phyloP scores from a whole-genome alignment of 2,113 vertebrate species.

The Gorilla gorilla region DNA sequence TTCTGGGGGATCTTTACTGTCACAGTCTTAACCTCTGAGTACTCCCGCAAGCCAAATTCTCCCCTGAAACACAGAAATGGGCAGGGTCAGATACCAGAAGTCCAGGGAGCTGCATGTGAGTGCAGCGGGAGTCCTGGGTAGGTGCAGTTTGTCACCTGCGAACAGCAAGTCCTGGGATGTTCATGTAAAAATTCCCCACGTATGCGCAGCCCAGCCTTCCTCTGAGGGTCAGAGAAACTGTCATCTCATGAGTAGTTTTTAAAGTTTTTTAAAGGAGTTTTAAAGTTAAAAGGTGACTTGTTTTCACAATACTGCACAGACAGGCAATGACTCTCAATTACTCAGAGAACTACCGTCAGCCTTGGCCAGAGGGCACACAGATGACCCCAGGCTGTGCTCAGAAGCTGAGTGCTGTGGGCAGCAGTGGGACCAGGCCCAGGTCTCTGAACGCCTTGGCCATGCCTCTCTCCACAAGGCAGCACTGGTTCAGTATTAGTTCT shows the following conservation, averaged over 20 bases:
- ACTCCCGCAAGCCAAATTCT: conserved; percentile 95
- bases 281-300: background rate
- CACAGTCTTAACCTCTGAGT: conserved; percentile 98
- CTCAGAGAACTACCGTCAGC: background rate
- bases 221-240: background rate
- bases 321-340: background rate
- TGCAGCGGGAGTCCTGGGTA: fast-evolving
- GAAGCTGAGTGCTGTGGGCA: fast-evolving
- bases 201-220: background rate
- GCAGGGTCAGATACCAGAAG: background rate
- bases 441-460: fast-evolving
- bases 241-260: background rate
- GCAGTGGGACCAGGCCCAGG: background rate
- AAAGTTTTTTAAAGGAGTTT: background rate
- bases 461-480: background rate
- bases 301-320: background rate
- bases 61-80: conserved; percentile 88
- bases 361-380: background rate
- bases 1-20: conserved; percentile 96
- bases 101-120: background rate
- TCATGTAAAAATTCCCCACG: background rate
- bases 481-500: no score
- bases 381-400: background rate
- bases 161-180: background rate
- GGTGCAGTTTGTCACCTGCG: background rate